Conservation (phyloP, 2,797 vertebrate species). For the Orientallactaga sibirica region DNA sequence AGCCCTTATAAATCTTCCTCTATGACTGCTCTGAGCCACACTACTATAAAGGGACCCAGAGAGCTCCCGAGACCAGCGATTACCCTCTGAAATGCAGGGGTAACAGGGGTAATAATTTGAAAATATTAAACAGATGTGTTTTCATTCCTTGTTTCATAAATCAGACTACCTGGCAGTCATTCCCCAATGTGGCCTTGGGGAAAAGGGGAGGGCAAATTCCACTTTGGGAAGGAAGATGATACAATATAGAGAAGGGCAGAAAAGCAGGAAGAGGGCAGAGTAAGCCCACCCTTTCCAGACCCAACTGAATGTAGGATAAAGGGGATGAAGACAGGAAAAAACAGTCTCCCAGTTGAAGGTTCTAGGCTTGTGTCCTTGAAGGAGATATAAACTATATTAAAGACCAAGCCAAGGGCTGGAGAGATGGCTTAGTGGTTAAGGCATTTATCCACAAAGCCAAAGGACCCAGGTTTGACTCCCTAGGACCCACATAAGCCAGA, state of each 20-base stretch:
- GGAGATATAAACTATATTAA: not conserved
- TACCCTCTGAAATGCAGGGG: conserved; percentile 61
- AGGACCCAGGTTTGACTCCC: too few relatives aligned
- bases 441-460: too few relatives aligned
- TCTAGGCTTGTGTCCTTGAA: not conserved
- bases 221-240: conserved; percentile 30
- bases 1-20: conserved; percentile 66
- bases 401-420: not conserved
- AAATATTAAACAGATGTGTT: conserved; percentile 80
- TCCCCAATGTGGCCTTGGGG: conserved; percentile 52
- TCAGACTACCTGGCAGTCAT: conserved; percentile 70
- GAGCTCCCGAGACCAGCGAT: conserved; percentile 57
- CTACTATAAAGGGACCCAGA: conserved; percentile 61
- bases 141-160: conserved; percentile 70
- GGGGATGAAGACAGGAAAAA: not conserved
- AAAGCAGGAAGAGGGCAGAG: not conserved
- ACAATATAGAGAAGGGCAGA: not conserved
- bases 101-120: conserved; percentile 76
- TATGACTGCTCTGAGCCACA: conserved; percentile 52
- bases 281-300: not conserved
- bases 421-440: too few relatives aligned
- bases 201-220: conserved; percentile 53
- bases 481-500: too few relatives aligned
- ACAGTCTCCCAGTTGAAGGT: not conserved
- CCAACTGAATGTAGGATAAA: not conserved